Evolutionary conservation across 2,113 vertebrate species (phyloP).

Genomic region (Tricholaema leucomelas): DNA sequence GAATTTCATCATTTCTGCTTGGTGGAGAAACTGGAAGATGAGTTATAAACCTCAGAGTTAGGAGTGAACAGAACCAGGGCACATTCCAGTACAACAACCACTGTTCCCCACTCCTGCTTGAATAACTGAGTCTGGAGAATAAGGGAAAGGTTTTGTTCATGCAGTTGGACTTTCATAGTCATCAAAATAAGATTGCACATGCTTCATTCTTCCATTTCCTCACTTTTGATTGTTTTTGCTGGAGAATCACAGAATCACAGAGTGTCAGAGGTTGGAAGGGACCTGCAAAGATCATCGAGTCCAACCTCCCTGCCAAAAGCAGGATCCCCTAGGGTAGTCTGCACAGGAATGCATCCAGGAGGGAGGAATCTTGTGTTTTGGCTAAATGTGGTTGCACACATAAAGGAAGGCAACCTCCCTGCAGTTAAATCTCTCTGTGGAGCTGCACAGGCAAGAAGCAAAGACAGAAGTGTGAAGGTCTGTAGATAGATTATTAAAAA

Average conservation of each 20-base stretch:
- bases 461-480: neutral
- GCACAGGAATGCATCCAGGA: no score
- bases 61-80: neutral
- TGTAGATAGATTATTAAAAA: neutral
- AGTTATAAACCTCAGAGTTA: neutral
- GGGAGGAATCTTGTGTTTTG: neutral
- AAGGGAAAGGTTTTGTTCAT: neutral
- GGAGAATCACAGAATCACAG: neutral
- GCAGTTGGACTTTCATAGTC: neutral
- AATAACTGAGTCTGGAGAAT: neutral
- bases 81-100: neutral
- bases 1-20: neutral
- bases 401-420: neutral
- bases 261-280: no score
- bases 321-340: no score
- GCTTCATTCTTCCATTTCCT: neutral
- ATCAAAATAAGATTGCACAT: neutral
- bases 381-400: neutral
- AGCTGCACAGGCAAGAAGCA: neutral
- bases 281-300: no score
- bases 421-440: neutral
- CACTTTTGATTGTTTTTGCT: neutral
- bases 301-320: no score
- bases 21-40: neutral
- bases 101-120: neutral